Evolutionary conservation across 2,888 invertebrate species (phyloP), one percentile per base, ranked within the genome.

Genomic region (Ennomos quercinarius): DNA sequence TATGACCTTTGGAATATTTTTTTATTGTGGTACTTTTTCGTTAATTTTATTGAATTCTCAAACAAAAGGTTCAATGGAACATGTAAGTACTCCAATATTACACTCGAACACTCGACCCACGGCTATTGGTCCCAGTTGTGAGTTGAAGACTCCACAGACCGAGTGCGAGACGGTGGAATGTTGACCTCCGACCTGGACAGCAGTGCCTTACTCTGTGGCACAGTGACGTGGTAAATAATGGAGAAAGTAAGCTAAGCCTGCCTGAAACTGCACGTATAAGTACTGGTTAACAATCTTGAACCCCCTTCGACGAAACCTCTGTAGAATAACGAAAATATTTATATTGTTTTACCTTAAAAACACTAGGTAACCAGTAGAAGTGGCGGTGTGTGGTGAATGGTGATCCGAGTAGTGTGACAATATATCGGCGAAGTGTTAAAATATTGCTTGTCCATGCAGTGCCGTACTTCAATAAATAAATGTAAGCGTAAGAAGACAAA

Each of bases 121-220:
- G 27, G 42, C 47, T 13, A 55, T 55, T 55, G 48, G 34, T 10
- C 13, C 17, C 37, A 38, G 10, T 45, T 10, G 17, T 17, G 41
- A 12, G 17, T 43, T 44, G 43, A 34, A 44, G n/a, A n/a, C 11
- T 45, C 34, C n/a, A 34, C 43, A 34, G 34, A 12, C 11, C 6
- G 37, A 38, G 46, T 11, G 10, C 9, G 8, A 10, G 9, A 3
- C 36, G 61, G 61, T 64, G 74, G 77, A 73, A 78, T 80, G 74
- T 68, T 72, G 79, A 81, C 81, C 81, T 81, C 68, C 80, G 80
- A 61, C 78, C 79, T 65, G 64, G 51, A 39, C 67, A 40, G n/a
- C 27, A 42, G 17, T 5, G 8, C 40, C 34, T 9, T 34, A 10
- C 1, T 27, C 27, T 27, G 36, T 3, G 17, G 27, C 9, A 40